Conservation (phyloP, 2,113 vertebrate genomes). For the Ciconia stormi region DNA sequence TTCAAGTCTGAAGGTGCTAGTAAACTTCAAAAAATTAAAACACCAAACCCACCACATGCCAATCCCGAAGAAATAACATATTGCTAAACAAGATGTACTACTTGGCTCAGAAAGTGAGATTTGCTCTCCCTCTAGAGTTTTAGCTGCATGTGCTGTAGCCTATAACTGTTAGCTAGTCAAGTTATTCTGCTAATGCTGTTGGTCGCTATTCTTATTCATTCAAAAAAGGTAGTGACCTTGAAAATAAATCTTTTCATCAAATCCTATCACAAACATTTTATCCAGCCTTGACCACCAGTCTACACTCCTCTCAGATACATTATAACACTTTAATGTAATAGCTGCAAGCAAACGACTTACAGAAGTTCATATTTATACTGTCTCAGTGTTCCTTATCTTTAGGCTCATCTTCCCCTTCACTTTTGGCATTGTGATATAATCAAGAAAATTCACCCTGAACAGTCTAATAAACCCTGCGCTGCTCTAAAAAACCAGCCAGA, state of each 20-base stretch:
- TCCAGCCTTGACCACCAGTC: neutral
- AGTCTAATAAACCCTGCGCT: neutral
- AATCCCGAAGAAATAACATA: fast-evolving
- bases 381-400: neutral
- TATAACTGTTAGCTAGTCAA: fast-evolving
- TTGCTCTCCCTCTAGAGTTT: slow-evolving; percentile 12
- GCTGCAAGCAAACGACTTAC: neutral
- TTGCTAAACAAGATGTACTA: neutral
- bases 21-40: neutral
- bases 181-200: neutral
- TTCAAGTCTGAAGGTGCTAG: neutral
- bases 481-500: neutral
- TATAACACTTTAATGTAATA: neutral
- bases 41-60: too few species aligned
- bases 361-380: neutral
- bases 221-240: neutral
- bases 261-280: neutral
- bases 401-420: neutral
- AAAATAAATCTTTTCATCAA: neutral
- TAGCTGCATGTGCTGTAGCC: fast-evolving
- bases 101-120: neutral
- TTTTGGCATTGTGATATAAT: neutral
- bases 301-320: neutral
- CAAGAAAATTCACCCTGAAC: neutral
- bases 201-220: neutral